A percentile compares a stretch with the other conserved stretches of the same genome.
phyloP scores from a whole-genome alignment of 2,888 invertebrate genomes.

The Hypomecis punctinalis region DNA sequence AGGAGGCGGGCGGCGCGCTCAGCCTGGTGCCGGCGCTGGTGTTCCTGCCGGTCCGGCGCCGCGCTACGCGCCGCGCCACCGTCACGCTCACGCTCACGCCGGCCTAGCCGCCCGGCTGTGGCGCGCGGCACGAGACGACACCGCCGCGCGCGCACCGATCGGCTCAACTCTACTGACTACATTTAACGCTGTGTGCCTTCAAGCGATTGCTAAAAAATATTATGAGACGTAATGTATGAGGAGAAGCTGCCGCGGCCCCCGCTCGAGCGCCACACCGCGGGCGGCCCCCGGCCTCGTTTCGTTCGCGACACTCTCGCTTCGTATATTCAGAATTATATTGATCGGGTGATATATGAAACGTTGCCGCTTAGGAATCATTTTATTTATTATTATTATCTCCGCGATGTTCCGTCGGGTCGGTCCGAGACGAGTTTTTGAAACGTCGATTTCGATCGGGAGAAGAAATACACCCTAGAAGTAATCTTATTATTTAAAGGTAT shows the following conservation, averaged over 20 bases:
- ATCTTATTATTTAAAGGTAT: constrained; percentile 81
- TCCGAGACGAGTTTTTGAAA: constrained; percentile 84
- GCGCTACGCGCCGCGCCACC: constrained; percentile 93
- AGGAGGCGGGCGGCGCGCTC: constrained; percentile 84
- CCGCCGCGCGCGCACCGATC: constrained; percentile 72
- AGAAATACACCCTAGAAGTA: constrained; percentile 82
- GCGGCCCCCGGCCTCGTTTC: constrained; percentile 69
- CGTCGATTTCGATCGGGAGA: constrained; percentile 84
- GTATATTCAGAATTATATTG: constrained; percentile 84
- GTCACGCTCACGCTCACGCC: constrained; percentile 97
- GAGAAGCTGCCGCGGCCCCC: constrained; percentile 76
- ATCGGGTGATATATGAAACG: constrained; percentile 85
- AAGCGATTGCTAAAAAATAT: constrained; percentile 90
- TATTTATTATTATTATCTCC: constrained; percentile 83
- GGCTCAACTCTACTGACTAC: constrained; percentile 83
- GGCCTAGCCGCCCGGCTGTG: constrained; percentile 86
- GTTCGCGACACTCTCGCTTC: constrained; percentile 79
- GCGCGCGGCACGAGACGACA: constrained; percentile 65
- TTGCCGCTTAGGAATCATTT: constrained; percentile 83
- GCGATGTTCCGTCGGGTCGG: constrained; percentile 81
- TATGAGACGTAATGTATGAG: constrained; percentile 81
- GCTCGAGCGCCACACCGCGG: constrained; percentile 74
- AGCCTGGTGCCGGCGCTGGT: constrained; percentile 96
- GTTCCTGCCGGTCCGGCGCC: constrained; percentile 96
- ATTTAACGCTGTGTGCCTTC: constrained; percentile 92